These are phyloP conservation scores for Pachymerium ferrugineum DNA, from an alignment of 2,888 invertebrate species.

Conservation along the genomic window DNA sequence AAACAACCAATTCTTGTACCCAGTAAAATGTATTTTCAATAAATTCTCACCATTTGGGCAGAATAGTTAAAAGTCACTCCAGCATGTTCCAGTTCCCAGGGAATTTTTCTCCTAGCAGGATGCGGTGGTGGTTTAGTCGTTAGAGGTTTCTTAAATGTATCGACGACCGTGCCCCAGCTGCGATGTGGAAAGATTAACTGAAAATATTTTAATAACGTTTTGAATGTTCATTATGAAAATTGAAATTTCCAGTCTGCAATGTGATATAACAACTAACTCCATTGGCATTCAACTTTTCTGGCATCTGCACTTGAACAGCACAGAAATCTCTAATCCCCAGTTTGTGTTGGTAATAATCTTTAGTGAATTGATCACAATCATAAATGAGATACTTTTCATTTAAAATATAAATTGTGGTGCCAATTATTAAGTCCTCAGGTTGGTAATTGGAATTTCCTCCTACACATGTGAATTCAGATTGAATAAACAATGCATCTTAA, in stretches of 20 bases:
- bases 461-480: too few relatives aligned
- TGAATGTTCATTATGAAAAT: too few relatives aligned
- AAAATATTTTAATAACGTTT: too few relatives aligned
- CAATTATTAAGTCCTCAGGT: constrained; percentile 69
- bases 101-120: not conserved
- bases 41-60: not conserved
- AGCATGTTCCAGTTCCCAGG: not conserved
- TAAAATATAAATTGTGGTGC: constrained; percentile 53
- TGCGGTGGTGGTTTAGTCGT: not conserved
- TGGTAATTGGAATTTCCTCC: too few relatives aligned
- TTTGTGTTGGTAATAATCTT: constrained; percentile 61
- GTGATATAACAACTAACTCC: not conserved
- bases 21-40: too few relatives aligned
- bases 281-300: constrained; percentile 5
- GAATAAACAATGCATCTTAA: too few relatives aligned
- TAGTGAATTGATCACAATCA: constrained; percentile 74
- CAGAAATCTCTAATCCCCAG: constrained; percentile 49
- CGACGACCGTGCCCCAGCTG: not conserved
- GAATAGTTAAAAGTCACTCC: not conserved
- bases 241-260: too few relatives aligned
- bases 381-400: constrained; percentile 60
- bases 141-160: not conserved
- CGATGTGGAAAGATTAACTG: not conserved
- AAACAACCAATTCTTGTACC: not conserved
- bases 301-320: constrained; percentile 45